Conservation (phyloP, 2,113 vertebrate genomes). For the Otis tarda region DNA sequence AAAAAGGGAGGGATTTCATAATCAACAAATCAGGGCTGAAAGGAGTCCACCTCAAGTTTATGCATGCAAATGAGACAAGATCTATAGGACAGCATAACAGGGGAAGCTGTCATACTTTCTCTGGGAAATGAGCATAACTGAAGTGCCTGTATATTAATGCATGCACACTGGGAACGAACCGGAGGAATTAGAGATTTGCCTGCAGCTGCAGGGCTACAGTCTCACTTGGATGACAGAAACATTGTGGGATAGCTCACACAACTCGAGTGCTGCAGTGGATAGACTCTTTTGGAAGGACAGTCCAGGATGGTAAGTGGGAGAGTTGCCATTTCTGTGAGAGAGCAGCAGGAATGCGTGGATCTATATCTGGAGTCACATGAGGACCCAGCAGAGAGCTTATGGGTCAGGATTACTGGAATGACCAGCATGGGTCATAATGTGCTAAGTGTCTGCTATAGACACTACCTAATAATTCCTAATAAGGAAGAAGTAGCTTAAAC, state of each 20-base stretch:
- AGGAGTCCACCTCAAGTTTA: not conserved
- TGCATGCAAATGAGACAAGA: not conserved
- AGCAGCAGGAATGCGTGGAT: not conserved
- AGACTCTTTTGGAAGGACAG: not conserved
- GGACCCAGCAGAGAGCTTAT: not conserved
- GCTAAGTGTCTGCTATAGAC: accelerated
- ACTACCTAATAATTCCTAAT: too few relatives aligned
- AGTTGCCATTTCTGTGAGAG: not conserved
- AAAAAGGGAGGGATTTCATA: not conserved
- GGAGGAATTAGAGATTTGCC: accelerated
- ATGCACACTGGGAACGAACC: not conserved
- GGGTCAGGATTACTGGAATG: not conserved
- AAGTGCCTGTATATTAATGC: not conserved
- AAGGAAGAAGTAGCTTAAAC: not conserved
- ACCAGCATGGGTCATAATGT: not conserved
- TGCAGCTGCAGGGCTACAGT: not conserved
- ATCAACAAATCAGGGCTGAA: not conserved
- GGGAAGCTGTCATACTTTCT: not conserved
- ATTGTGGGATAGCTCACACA: not conserved
- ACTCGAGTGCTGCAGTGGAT: not conserved
- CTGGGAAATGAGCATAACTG: not conserved
- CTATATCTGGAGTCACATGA: not conserved
- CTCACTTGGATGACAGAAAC: not conserved
- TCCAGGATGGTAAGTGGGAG: not conserved
- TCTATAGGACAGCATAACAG: not conserved